Percentiles rank a stretch among this genome's conserved stretches.
Conservation (phyloP, 2,888 invertebrate species). For the Sesamia inferens region DNA sequence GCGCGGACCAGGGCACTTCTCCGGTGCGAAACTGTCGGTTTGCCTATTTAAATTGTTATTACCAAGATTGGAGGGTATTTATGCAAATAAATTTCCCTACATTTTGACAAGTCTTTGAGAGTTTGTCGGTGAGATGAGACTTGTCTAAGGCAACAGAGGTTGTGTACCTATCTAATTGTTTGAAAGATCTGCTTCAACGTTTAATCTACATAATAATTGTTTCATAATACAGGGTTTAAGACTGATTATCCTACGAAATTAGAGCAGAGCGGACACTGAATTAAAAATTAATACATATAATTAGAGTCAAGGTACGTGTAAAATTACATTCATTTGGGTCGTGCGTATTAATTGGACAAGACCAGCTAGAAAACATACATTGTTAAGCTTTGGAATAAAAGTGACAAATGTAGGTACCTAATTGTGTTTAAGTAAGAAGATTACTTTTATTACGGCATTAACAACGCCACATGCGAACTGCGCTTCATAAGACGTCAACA, state of each 20-base stretch:
- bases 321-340: not conserved
- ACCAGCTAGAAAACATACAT: not conserved
- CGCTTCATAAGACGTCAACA: too few relatives aligned
- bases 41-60: too few relatives aligned
- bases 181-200: not conserved
- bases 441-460: not conserved
- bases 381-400: not conserved
- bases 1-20: too few relatives aligned
- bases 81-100: too few relatives aligned
- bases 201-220: not conserved
- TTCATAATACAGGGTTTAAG: not conserved
- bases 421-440: not conserved
- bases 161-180: not conserved
- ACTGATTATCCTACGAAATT: not conserved
- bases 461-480: too few relatives aligned
- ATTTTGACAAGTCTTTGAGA: too few relatives aligned
- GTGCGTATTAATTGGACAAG: not conserved
- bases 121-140: too few relatives aligned
- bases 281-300: constrained; percentile 7
- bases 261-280: not conserved
- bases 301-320: not conserved
- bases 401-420: not conserved
- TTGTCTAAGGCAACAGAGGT: too few relatives aligned
- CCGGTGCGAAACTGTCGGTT: too few relatives aligned
- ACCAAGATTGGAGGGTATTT: too few relatives aligned